Evolutionary conservation across 2,113 vertebrate genomes (phyloP).

Genomic region (Alligator mississippiensis): DNA sequence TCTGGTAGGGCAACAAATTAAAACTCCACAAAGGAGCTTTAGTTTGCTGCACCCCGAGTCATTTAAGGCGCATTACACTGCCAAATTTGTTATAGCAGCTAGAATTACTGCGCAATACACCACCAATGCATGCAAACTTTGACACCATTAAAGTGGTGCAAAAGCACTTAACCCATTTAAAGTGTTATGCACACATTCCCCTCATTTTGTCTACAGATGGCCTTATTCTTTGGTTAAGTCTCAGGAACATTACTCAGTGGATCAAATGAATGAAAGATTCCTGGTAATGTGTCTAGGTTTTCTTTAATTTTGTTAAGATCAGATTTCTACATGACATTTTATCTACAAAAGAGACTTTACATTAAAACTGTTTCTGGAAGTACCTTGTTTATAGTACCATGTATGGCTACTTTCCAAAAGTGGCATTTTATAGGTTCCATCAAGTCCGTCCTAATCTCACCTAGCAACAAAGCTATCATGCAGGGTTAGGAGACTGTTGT

Average conservation of each 20-base stretch:
- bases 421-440: accelerated
- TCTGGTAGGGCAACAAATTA: too few species aligned
- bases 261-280: background rate
- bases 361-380: background rate
- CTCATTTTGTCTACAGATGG: too few species aligned
- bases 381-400: background rate
- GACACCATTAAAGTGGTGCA: too few species aligned
- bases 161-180: too few species aligned
- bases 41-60: too few species aligned
- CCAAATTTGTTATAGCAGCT: too few species aligned
- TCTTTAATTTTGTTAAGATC: background rate
- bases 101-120: too few species aligned
- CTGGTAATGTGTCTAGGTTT: background rate
- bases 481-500: background rate
- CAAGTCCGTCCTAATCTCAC: background rate
- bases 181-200: too few species aligned
- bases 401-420: background rate
- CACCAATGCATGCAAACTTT: too few species aligned
- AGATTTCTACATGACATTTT: background rate
- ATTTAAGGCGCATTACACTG: too few species aligned
- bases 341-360: background rate
- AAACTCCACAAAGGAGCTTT: too few species aligned
- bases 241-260: background rate
- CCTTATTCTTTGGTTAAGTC: background rate
- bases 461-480: accelerated